A percentile compares a stretch with the other conserved stretches of the same genome.
phyloP scores from a whole-genome alignment of 2,888 invertebrate species.

The Crocallis elinguaria region DNA sequence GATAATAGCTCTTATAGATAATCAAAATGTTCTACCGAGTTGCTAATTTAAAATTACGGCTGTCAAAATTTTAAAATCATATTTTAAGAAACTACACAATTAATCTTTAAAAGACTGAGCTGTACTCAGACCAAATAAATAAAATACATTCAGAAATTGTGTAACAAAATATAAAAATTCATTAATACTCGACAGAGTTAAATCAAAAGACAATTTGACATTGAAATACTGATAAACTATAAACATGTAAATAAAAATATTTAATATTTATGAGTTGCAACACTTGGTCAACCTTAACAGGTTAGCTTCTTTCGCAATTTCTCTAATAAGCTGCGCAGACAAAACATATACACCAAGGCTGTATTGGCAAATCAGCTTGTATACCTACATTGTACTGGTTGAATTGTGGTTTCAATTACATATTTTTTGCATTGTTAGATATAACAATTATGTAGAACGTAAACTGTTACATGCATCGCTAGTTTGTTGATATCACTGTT shows the following conservation, averaged over 20 bases:
- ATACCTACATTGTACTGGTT: not conserved
- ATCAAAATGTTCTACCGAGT: too few species aligned
- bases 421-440: not conserved
- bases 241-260: not conserved
- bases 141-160: too few species aligned
- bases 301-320: conserved; percentile 10
- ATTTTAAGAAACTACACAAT: too few species aligned
- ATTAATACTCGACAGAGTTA: too few species aligned
- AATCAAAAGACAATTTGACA: too few species aligned
- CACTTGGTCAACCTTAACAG: not conserved
- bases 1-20: too few species aligned
- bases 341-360: conserved; percentile 6
- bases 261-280: conserved; percentile 1
- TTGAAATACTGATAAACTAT: not conserved
- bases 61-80: too few species aligned
- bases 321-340: conserved; percentile 8
- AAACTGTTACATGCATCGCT: not conserved
- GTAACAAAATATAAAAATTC: too few species aligned
- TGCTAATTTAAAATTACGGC: too few species aligned
- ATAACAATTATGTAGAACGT: not conserved
- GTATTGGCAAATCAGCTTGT: conserved; percentile 3
- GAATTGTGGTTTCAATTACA: not conserved
- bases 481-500: too few species aligned
- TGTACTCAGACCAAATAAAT: too few species aligned
- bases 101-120: too few species aligned